phyloP scores from a whole-genome alignment of 2,797 vertebrate genomes.

The Gadopsis bispinosus region DNA sequence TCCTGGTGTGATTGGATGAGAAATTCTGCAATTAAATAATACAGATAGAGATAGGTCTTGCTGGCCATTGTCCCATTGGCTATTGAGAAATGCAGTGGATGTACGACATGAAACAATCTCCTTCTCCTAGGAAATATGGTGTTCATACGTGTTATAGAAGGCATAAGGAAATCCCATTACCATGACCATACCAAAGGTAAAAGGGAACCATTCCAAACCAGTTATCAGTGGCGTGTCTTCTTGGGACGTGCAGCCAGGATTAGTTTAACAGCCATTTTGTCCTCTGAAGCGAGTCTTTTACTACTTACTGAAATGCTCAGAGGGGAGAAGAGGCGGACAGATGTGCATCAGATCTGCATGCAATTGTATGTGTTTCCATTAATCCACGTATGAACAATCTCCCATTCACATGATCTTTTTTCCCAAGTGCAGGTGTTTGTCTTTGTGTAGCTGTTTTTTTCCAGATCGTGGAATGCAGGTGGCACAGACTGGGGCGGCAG shows the following conservation, averaged over 20 bases:
- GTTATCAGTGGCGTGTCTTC: conserved; percentile 14
- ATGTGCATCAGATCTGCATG: conserved; percentile 2
- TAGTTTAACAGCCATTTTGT: conserved; percentile 9
- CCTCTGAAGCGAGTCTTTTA: background rate
- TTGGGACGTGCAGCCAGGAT: conserved; percentile 6
- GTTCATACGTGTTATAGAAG: conserved; percentile 28
- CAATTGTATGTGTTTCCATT: background rate
- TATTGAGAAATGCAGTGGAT: background rate
- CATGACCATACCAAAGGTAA: background rate
- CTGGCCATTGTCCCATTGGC: conserved; percentile 30
- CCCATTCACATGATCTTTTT: background rate
- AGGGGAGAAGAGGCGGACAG: background rate
- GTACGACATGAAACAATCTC: conserved; percentile 9
- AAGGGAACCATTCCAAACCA: conserved; percentile 4
- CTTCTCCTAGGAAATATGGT: conserved; percentile 9
- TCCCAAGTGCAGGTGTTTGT: conserved; percentile 27
- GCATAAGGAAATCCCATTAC: background rate
- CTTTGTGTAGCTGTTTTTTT: conserved; percentile 31
- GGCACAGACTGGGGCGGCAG: conserved; percentile 36
- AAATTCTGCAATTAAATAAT: conserved; percentile 62
- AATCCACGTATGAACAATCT: background rate
- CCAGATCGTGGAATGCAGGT: conserved; percentile 18
- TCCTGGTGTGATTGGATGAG: conserved; percentile 57
- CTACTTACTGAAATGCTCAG: background rate
- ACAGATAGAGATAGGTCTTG: conserved; percentile 50